phyloP scores from a whole-genome alignment of 1,140 invertebrate genomes.

The Zaprionus nigranus region DNA sequence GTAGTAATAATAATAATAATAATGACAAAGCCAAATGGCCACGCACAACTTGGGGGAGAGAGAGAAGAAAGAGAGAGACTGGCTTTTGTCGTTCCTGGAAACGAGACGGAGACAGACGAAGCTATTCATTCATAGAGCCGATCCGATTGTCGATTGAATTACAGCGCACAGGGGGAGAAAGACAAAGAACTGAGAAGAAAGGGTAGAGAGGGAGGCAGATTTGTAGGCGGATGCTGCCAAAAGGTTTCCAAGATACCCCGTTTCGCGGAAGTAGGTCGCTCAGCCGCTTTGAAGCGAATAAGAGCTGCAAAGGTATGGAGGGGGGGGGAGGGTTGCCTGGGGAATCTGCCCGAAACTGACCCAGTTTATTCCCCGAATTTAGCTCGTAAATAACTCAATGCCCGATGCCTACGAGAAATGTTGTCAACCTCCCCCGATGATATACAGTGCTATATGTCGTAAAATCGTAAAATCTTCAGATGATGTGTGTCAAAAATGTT shows the following conservation, averaged over 20 bases:
- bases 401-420: slow-evolving; percentile 8
- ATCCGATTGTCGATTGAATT: slow-evolving; percentile 65
- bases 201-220: background rate
- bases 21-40: slow-evolving; percentile 43
- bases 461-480: slow-evolving; percentile 19
- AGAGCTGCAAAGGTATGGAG: background rate
- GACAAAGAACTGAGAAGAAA: background rate
- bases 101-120: slow-evolving; percentile 22
- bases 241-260: slow-evolving; percentile 20
- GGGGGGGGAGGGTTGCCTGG: background rate
- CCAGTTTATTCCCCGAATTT: slow-evolving; percentile 39
- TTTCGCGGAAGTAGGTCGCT: slow-evolving; percentile 40
- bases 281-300: background rate
- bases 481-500: slow-evolving; percentile 21
- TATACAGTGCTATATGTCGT: slow-evolving; percentile 7
- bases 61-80: background rate
- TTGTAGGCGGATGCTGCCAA: slow-evolving; percentile 28
- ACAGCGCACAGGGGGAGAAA: slow-evolving; percentile 41
- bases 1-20: slow-evolving; percentile 32
- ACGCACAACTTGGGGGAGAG: slow-evolving; percentile 41
- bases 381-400: background rate
- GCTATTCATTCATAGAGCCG: slow-evolving; percentile 64
- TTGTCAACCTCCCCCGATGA: slow-evolving; percentile 28
- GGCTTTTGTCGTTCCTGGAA: slow-evolving; percentile 57
- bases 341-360: slow-evolving; percentile 18